Conservation (phyloP, 2,797 vertebrate genomes). For the Trichosurus vulpecula region DNA sequence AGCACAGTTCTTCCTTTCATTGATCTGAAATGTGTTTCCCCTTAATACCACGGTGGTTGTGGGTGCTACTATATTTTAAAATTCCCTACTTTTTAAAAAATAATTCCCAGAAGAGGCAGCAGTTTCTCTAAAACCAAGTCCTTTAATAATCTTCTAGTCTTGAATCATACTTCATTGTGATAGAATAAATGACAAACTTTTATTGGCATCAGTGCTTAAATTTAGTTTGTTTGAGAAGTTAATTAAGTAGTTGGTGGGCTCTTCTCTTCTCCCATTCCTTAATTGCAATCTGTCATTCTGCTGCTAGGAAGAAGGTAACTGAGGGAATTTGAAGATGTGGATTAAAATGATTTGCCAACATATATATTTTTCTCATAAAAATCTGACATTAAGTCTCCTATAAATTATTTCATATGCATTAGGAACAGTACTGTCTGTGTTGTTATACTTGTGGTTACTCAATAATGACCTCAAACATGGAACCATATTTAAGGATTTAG, state of each 20-base stretch:
- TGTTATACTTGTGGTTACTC: not conserved
- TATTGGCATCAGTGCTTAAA: not conserved
- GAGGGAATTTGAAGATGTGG: not conserved
- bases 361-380: not conserved
- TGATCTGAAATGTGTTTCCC: not conserved
- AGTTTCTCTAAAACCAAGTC: not conserved
- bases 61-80: not conserved
- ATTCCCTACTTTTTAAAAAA: not conserved
- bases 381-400: not conserved
- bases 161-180: not conserved
- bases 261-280: not conserved
- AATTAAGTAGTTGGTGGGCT: not conserved
- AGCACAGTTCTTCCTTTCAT: not conserved
- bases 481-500: not conserved
- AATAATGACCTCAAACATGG: not conserved
- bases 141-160: not conserved
- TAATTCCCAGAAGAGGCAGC: not conserved
- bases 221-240: not conserved
- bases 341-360: constrained; percentile 6
- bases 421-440: not conserved
- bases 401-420: not conserved
- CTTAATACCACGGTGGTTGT: not conserved
- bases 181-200: not conserved
- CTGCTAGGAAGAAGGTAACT: constrained; percentile 8
- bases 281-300: not conserved